Evolutionary conservation across 2,797 vertebrate genomes (phyloP), one percentile per base, ranked within the genome.

Genomic region (Brachymystax lenok): DNA sequence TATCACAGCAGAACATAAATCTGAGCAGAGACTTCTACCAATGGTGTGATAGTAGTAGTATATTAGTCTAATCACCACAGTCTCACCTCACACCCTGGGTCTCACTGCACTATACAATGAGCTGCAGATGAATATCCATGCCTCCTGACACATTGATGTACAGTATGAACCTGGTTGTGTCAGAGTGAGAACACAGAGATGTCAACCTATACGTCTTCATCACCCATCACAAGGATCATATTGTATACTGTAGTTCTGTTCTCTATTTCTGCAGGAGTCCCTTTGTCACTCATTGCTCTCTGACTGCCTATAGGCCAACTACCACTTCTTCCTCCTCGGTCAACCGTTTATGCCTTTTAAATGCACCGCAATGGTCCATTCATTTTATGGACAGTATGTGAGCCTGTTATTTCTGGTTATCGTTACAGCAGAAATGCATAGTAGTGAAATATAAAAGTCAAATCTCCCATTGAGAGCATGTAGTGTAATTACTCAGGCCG

Each of bases 201-300:
- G n/a, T n/a, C n/a, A n/a, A n/a, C n/a, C n/a, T n/a, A 52, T 76
- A 35, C 77, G 70, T 74, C 77, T 46, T 59, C 54, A 28, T 27
- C 16, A 67, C 54, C 40, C 10, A 10, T 56, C 52, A 28, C 24
- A 46, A 21, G 64, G 6, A 35, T 28, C 28, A 16, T 50, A 56
- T 70, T 21, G n/a, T 63, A 14, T 5, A 24, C 52, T 56, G 73
- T 6, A 71, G 71, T 77, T 52, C 78, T 63, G 21, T 8, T 80
- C 24, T 76, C 73, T n/a, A 46, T 46, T 71, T 81, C 5, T 1
- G 76, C 77, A 80, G 24, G 63, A 73, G 40, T 40, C 81, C 73
- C 77, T 68, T 76, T 63, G 63, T 68, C 61, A 76, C 27, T 52
- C 21, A 76, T 77, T 71, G 76, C 56, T 30, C 28, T 75, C 71